Evolutionary conservation across 2,888 invertebrate species (phyloP), one percentile per base, ranked within the genome.

Genomic region (Liposcelis brunnea): DNA sequence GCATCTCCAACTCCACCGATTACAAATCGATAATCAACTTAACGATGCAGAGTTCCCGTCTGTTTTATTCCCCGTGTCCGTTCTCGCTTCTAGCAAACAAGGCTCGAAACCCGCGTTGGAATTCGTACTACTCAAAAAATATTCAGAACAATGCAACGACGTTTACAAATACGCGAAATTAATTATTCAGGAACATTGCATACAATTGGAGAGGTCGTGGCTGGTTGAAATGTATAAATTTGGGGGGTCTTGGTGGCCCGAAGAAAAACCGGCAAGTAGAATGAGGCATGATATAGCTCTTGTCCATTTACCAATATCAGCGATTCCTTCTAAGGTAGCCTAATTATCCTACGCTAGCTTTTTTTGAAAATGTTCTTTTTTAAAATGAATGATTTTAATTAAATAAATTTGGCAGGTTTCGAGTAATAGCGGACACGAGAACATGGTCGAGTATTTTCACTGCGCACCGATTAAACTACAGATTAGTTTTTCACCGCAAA

Each of bases 11-110:
- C 54, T 83, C 12, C 80, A 85, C 55, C 63, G 67, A 50, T 55
- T 74, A 49, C 71, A 86, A 70, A 67, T 86, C 49, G 86, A 87
- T 61, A 84, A 85, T 60, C 80, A 81, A 61, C 58, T 77, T 49
- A 66, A 69, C 43, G 78, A 80, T 55, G 77, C 80, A 11, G 71
- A 76, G 33, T 80, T 77, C 56, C 79, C 80, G 0, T 72, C 75
- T 34, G 74, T 79, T 8, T 55, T 81, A 11, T 69, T 76, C 54
- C 75, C 78, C 0, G 69, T 72, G 1, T 74, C 79, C 6, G 51
- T 61, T 31, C 62, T 52, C 21, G 12, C 19, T 38, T 37, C 50
- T n/a, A 47, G 37, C 4, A 18, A 50, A 50, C 12, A 50, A 49
- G 46, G 51, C 49, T 11, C 26, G 8, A 26, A 26, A 26, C 26